A percentile compares a stretch with the other conserved stretches of the same genome.
These are phyloP conservation scores for Marronus borbonicus DNA, from an alignment of 2,888 invertebrate species.

Conservation along the genomic window DNA sequence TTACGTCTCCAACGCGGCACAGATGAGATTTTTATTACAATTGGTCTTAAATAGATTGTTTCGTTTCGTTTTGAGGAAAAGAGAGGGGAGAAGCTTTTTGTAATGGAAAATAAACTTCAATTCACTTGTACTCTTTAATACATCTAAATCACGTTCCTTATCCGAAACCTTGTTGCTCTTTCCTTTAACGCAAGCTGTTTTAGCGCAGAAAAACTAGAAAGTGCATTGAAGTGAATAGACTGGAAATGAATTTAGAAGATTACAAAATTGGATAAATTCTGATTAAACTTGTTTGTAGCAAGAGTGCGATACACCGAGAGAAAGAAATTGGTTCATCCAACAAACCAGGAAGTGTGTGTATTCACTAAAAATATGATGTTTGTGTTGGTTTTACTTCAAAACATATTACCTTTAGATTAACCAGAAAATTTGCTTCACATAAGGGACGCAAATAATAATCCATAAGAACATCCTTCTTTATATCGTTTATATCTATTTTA, in stretches of 20 bases:
- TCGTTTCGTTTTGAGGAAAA: not conserved
- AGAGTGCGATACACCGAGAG: not conserved
- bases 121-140: conserved; percentile 27
- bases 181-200: conserved; percentile 21
- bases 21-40: conserved; percentile 18
- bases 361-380: too few species aligned
- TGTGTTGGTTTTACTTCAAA: too few species aligned
- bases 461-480: too few species aligned
- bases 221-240: conserved; percentile 15
- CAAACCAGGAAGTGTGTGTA: too few species aligned
- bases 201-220: not conserved
- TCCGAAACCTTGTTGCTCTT: conserved; percentile 31
- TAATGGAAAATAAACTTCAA: conserved; percentile 36
- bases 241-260: conserved; percentile 14
- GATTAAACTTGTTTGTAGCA: conserved; percentile 2
- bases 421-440: too few species aligned
- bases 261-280: conserved; percentile 19
- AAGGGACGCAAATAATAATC: too few species aligned
- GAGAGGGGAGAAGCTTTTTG: not conserved
- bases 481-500: too few species aligned
- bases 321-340: too few species aligned
- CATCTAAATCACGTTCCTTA: conserved; percentile 41
- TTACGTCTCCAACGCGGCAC: not conserved
- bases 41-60: conserved; percentile 7
- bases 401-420: too few species aligned